Evolutionary conservation across 2,113 vertebrate genomes (phyloP), one percentile per base, ranked within the genome.

Genomic region (Rhynchomys soricoides): DNA sequence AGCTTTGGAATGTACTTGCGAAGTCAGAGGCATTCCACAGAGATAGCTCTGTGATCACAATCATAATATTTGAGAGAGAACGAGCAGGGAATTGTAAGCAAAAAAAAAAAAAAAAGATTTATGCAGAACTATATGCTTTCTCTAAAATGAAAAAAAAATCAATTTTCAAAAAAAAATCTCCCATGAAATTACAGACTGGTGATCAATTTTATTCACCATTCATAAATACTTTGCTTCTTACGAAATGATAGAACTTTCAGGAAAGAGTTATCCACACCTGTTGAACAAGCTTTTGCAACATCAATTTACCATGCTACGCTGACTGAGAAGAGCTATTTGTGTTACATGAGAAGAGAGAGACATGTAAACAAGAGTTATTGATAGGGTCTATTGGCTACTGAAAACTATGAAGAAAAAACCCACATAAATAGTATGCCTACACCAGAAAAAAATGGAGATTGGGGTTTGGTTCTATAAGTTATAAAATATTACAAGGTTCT

Each of bases 81-180:
- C 43, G 50, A 19, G 34, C 64, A 86, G 34, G 55, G n/a, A 75
- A n/a, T 82, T 89, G 57, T 6, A 34, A 89, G 55, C 15, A 17
- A 45, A 45, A 13, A 94, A n/a, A n/a, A n/a, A n/a, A n/a, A n/a
- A 74, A 92, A 59, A 19, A 93, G 66, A 92, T 70, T 43, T 43
- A 40, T 8, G 24, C 13, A 68, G 70, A 66, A 74, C 19, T 59
- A 29, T 6, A 1, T 70, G 9, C 2, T 90, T 93, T 95, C 13
- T 88, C 10, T 90, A 88, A 93, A 90, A 74, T 73, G 37, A 93
- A 29, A 48, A n/a, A n/a, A 82, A 92, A 91, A 71, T 50, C 37
- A 81, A 68, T 89, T 89, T 89, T 48, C 37, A 86, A 95, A 43
- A 86, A n/a, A 77, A 87, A 74, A 57, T 91, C 78, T 57, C n/a